Base-by-base conservation (phyloP, 2,888 invertebrate genomes). In the Lithophane socia region DNA sequence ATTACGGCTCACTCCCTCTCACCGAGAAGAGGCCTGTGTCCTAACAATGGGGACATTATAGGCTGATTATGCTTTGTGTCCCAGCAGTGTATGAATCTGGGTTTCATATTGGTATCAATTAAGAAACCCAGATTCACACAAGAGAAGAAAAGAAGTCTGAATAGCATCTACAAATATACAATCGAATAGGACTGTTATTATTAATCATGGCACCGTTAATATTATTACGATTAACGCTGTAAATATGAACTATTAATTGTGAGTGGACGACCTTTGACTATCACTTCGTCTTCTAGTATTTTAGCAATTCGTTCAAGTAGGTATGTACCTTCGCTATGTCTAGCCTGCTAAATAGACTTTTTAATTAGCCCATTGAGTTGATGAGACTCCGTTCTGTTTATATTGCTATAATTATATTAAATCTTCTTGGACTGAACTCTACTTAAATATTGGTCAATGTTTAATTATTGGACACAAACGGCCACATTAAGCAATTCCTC, bases 361-460 rank as follows among this genome's bases (percentile, higher is more conserved):
- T 78, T 80, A 78, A 71, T 63, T 63, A 71, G 52, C 54, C 24
- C 37, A 65, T 9, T 5, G 10, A 71, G 16, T 69, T 65, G 54
- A 54, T 79, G 81, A 82, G 52, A 29, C 56, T 42, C 7, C 29
- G 58, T 69, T 49, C 29, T 77, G 80, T 82, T 42, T 76, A 54
- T 64, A 65, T 67, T 82, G 68, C 5, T 21, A 42, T 49, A 29
- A 29, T 29, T 29, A 68, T 82, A 64, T 58, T 44, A 47, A 63
- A 58, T n/a, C 8, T 1, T 37, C 4, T 56, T n/a, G 13, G 37
- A 29, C n/a, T 18, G 18, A 60, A 9, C 12, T 56, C n/a, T 8
- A 54, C 52, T 56, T 63, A 29, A 67, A 66, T 67, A 74, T 73
- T 54, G 42, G n/a, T 21, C 49, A 72, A 72, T 69, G 18, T 24